Percentiles rank a stretch among this genome's conserved stretches.
Evolutionary conservation across 2,113 vertebrate genomes (phyloP).

Genomic region (Himantopus leucocephalus): DNA sequence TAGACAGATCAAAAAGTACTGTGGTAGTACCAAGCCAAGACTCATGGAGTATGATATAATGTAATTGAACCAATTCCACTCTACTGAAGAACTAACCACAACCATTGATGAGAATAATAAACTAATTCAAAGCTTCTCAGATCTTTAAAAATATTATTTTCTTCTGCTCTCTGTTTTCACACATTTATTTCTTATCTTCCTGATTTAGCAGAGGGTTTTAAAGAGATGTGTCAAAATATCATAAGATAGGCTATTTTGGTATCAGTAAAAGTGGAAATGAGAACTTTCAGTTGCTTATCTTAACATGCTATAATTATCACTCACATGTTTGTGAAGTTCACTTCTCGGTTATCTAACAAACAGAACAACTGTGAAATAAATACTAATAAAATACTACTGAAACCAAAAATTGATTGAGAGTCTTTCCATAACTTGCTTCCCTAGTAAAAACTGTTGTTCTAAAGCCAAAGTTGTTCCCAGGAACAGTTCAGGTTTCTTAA

Average conservation of each 20-base stretch:
- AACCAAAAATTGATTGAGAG: neutral
- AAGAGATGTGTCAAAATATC: constrained; percentile 20
- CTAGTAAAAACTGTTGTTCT: neutral
- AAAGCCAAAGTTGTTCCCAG: neutral
- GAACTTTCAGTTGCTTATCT: constrained; percentile 34
- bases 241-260: neutral
- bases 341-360: neutral
- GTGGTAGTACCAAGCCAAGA: neutral
- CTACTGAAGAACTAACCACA: neutral
- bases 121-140: neutral
- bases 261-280: constrained; percentile 13
- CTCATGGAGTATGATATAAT: neutral
- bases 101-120: neutral
- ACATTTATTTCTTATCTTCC: neutral
- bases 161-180: neutral
- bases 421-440: neutral
- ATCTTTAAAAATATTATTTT: neutral
- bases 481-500: neutral
- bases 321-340: neutral
- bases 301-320: constrained; percentile 20
- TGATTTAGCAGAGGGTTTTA: neutral
- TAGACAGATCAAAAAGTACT: neutral
- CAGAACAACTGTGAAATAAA: constrained; percentile 48
- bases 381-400: constrained; percentile 9
- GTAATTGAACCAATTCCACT: neutral